A percentile compares a stretch with the other conserved stretches of the same genome.
Evolutionary conservation across 2,113 vertebrate genomes (phyloP).

Genomic region (Emydocephalus ijimae): DNA sequence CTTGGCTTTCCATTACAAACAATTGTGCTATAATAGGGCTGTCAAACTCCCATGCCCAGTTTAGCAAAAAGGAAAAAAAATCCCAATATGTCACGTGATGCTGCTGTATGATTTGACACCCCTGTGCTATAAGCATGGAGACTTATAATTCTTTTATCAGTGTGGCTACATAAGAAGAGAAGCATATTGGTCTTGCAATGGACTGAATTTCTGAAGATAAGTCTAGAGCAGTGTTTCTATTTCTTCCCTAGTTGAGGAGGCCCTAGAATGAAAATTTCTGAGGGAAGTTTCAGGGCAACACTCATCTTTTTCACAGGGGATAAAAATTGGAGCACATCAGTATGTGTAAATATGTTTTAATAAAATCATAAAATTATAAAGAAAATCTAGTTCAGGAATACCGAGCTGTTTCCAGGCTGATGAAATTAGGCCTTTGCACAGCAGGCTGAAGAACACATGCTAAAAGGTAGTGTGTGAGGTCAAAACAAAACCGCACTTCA

Average conservation of each 20-base stretch:
- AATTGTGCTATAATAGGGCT: too few relatives aligned
- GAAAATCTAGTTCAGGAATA: neutral
- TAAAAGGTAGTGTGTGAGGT: neutral
- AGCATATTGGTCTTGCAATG: neutral
- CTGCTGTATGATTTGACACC: too few relatives aligned
- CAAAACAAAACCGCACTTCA: neutral
- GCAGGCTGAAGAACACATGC: neutral
- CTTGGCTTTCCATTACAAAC: too few relatives aligned
- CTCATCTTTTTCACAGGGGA: neutral
- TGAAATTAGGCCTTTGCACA: neutral
- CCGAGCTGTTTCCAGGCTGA: neutral
- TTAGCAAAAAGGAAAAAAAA: too few relatives aligned
- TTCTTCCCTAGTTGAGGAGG: neutral
- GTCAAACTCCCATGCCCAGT: too few relatives aligned
- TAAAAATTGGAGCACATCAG: neutral
- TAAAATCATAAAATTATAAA: neutral
- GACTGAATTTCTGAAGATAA: neutral
- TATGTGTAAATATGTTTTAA: neutral
- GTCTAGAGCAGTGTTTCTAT: neutral
- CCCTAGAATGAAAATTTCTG: neutral
- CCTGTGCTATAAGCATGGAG: neutral
- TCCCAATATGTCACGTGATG: too few relatives aligned
- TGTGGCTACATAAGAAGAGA: neutral
- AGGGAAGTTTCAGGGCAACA: neutral
- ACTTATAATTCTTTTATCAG: neutral